A percentile compares a stretch with the other conserved stretches of the same genome.
Evolutionary conservation across 2,888 invertebrate genomes (phyloP).

Genomic region (Scaeva pyrastri): DNA sequence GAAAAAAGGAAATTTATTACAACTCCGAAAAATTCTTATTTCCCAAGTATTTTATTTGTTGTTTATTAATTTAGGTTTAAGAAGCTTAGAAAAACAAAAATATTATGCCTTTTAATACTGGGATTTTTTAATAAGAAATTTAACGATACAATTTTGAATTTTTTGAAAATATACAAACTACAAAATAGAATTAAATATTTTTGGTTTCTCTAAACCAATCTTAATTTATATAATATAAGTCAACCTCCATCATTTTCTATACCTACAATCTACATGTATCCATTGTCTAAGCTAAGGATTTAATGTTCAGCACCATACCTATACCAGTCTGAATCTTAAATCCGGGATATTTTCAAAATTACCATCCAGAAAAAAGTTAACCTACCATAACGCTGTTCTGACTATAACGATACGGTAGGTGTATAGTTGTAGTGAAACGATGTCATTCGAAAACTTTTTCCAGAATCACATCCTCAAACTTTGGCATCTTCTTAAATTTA

Average conservation of each 20-base stretch:
- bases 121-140: not conserved
- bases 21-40: not conserved
- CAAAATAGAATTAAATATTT: too few species aligned
- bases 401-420: not conserved
- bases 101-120: not conserved
- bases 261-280: too few species aligned
- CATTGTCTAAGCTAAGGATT: slow-evolving; percentile 4
- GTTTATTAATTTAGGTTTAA: too few species aligned
- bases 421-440: not conserved
- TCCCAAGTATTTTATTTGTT: too few species aligned
- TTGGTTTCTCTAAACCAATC: too few species aligned
- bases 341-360: slow-evolving; percentile 51
- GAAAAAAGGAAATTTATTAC: not conserved
- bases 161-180: too few species aligned
- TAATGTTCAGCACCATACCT: slow-evolving; percentile 36
- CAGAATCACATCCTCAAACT: slow-evolving; percentile 26
- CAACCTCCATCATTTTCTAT: not conserved
- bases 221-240: not conserved
- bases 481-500: slow-evolving; percentile 23
- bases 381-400: slow-evolving; percentile 6
- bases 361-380: slow-evolving; percentile 24
- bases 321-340: slow-evolving; percentile 47
- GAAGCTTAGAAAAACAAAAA: not conserved
- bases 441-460: slow-evolving; percentile 33
- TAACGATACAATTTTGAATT: too few species aligned